Base-by-base conservation (phyloP, 2,888 invertebrate genomes). In the Mesochorus sp. region DNA sequence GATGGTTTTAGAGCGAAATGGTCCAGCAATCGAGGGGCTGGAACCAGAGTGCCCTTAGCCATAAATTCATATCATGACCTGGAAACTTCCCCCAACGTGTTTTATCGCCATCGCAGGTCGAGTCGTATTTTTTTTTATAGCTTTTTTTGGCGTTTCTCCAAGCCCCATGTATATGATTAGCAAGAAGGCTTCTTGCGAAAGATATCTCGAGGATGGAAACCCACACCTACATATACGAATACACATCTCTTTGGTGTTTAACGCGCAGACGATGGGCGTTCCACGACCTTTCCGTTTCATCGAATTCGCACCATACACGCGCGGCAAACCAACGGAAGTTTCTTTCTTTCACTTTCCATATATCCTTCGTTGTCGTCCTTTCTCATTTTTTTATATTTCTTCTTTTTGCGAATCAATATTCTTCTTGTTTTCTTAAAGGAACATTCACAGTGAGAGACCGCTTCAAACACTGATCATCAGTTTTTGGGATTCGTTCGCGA, bases 271-370 rank as follows among this genome's bases (percentile, higher is more conserved):
- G n/a, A 42, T 6, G 19, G 24, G 37, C 37, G 21, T 34, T 28
- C n/a, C 26, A 12, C 31, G 28, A 71, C 55, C 62, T 78, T 78
- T 75, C 44, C 28, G 47, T 67, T 75, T 78, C 61, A 61, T 70
- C 51, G 49, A 67, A 64, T 64, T 75, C 51, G 12, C 12, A 59
- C 59, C 28, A 37, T n/a, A 21, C 49, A 49, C 62, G 12, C n/a
- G n/a, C 10, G 31, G 10, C 14, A 14, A 37, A 21, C 44, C 67
- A 68, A 59, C 66, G 66, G 51, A 72, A 66, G 37, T 76, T 66
- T 59, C 57, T 17, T 66, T 64, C 51, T 70, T 71, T 66, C 66
- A 66, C 51, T 66, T 71, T 71, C 47, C 55, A 28, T 55, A 3
- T n/a, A 53, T 66, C 28, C 12, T 55, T 31, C 67, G 6, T 55